Percentiles rank a stretch among this genome's conserved stretches.
Evolutionary conservation across 1,140 invertebrate genomes (phyloP).

Genomic region (Alviniconcha marisindica): DNA sequence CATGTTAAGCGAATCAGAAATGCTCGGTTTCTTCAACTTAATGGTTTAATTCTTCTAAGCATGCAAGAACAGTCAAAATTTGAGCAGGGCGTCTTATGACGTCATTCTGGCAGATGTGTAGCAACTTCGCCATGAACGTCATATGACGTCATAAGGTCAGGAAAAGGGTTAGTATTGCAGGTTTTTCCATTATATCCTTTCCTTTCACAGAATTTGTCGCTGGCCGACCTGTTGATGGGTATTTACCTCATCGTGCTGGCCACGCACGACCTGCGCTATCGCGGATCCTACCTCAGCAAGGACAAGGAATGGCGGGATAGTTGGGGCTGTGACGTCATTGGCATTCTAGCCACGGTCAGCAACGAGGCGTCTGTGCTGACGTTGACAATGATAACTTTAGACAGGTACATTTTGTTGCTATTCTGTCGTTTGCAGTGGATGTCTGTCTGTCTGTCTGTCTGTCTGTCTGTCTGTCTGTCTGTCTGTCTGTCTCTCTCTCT

Average conservation of each 20-base stretch:
- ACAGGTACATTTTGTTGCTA: no score
- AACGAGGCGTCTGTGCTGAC: conserved; percentile 84
- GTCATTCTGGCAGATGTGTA: neutral
- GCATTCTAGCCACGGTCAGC: conserved; percentile 61
- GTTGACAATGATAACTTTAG: conserved; percentile 86
- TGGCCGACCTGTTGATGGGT: conserved; percentile 88
- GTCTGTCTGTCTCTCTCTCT: no score
- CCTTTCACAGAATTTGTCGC: conserved; percentile 80
- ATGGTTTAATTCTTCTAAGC: no score
- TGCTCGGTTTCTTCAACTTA: no score
- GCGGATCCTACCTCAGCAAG: conserved; percentile 81
- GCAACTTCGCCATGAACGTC: no score
- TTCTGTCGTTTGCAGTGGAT: no score
- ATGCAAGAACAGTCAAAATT: no score
- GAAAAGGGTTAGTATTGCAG: neutral
- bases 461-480: no score
- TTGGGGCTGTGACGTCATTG: conserved; percentile 73
- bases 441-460: no score
- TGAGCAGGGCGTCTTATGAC: no score
- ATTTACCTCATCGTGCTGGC: conserved; percentile 85
- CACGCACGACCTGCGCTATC: conserved; percentile 81
- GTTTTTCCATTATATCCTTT: neutral
- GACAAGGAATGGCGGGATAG: conserved; percentile 84
- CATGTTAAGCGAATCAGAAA: no score
- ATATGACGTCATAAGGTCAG: no score